phyloP scores from a whole-genome alignment of 2,888 invertebrate species.

The Lycia hirtaria region DNA sequence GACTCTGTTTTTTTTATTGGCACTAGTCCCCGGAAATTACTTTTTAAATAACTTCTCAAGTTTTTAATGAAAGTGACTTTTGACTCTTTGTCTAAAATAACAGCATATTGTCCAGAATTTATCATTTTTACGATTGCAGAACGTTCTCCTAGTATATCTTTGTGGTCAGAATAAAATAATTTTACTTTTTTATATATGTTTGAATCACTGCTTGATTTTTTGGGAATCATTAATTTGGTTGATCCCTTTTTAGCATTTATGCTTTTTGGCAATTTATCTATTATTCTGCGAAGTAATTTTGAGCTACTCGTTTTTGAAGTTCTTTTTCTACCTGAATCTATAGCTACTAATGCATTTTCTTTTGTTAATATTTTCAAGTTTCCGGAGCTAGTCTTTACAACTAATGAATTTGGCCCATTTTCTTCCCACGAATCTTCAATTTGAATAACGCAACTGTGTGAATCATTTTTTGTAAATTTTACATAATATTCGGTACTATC shows the following conservation, averaged over 20 bases:
- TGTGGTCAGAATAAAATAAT: slow-evolving; percentile 42
- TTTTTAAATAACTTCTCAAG: slow-evolving; percentile 53
- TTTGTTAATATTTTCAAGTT: slow-evolving; percentile 55
- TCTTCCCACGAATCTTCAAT: slow-evolving; percentile 44
- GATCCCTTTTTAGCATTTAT: neutral
- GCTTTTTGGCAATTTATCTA: slow-evolving; percentile 43
- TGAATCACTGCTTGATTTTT: slow-evolving; percentile 56
- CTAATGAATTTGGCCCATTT: slow-evolving; percentile 48
- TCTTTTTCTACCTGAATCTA: slow-evolving; percentile 1
- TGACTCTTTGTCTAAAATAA: slow-evolving; percentile 59
- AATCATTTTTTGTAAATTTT: slow-evolving; percentile 52
- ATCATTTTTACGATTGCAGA: slow-evolving; percentile 51
- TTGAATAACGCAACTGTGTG: slow-evolving; percentile 54
- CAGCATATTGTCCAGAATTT: slow-evolving; percentile 56
- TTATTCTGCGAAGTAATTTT: slow-evolving; percentile 44
- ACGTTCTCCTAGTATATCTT: slow-evolving; percentile 42
- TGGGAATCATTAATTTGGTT: slow-evolving; percentile 4
- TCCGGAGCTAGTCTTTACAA: slow-evolving; percentile 59
- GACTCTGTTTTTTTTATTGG: slow-evolving; percentile 55
- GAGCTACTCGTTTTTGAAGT: slow-evolving; percentile 17
- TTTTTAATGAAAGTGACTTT: slow-evolving; percentile 59
- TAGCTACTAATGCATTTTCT: neutral
- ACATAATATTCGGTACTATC: slow-evolving; percentile 48
- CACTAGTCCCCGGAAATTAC: slow-evolving; percentile 45
- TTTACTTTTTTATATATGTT: slow-evolving; percentile 50